phyloP scores from a whole-genome alignment of 1,140 invertebrate genomes.

The Caenorhabditis remanei region DNA sequence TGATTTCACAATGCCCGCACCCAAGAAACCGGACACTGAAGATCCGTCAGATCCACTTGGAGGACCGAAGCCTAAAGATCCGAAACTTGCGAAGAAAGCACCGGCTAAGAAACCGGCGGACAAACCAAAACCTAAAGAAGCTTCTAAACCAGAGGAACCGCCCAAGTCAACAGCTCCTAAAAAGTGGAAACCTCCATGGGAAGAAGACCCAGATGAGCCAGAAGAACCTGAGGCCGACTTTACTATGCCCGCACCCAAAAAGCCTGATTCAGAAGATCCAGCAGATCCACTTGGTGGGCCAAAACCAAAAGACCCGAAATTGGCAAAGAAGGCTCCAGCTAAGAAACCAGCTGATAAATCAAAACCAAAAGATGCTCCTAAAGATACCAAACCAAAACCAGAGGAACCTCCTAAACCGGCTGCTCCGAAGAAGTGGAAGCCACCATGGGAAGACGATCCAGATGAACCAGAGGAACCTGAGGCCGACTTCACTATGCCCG shows the following conservation, averaged over 20 bases:
- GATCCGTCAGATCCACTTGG: not conserved
- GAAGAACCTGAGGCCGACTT: not conserved
- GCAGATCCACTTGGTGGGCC: conserved; percentile 13
- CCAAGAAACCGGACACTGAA: conserved; percentile 10
- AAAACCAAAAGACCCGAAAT: not conserved
- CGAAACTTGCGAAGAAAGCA: conserved; percentile 10
- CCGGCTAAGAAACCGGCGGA: not conserved
- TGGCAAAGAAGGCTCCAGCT: not conserved
- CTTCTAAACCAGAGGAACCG: not conserved
- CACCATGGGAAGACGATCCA: conserved; percentile 18
- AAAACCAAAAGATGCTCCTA: conserved; percentile 9
- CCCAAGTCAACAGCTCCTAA: not conserved
- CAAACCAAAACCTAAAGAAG: conserved; percentile 22
- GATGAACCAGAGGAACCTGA: not conserved
- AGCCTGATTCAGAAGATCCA: not conserved
- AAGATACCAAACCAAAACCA: not conserved
- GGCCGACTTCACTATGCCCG: conserved; percentile 18
- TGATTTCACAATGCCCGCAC: conserved; percentile 5
- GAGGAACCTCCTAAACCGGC: not conserved
- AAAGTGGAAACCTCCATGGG: not conserved
- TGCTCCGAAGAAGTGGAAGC: conserved; percentile 36
- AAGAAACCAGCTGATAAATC: conserved; percentile 22
- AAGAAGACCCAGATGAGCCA: not conserved
- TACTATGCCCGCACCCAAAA: not conserved
- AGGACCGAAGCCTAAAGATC: conserved; percentile 13